Conservation (phyloP, 2,113 vertebrate species). For the Gavialis gangeticus region DNA sequence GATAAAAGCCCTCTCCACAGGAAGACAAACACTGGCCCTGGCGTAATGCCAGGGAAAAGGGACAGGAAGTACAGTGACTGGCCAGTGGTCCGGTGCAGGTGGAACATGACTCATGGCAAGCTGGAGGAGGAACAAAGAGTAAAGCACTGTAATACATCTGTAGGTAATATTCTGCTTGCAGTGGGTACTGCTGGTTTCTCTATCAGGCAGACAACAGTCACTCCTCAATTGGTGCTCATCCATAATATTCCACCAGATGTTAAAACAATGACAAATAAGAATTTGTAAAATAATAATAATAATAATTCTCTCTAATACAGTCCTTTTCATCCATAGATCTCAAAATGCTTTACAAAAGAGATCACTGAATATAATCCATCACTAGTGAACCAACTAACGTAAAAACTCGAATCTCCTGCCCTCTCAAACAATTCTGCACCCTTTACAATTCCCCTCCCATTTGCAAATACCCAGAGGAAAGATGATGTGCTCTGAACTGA, state of each 20-base stretch:
- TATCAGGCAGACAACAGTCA: background rate
- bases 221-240: background rate
- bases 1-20: conserved; percentile 90
- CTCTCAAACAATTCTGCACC: fast-evolving
- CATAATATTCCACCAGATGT: background rate
- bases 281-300: background rate
- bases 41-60: conserved; percentile 71
- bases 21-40: conserved; percentile 85
- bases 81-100: conserved; percentile 85
- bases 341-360: background rate
- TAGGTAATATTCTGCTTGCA: background rate
- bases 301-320: background rate
- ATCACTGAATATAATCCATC: background rate
- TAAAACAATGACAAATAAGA: background rate
- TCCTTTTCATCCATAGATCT: background rate
- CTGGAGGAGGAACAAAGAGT: conserved; percentile 72
- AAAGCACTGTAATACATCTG: background rate
- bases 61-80: conserved; percentile 87
- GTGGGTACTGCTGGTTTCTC: background rate
- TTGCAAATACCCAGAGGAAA: background rate
- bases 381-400: background rate
- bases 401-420: background rate
- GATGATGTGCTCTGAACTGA: fast-evolving
- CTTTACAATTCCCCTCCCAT: background rate
- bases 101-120: conserved; percentile 87